Percentiles rank a stretch among this genome's conserved stretches.
These are phyloP conservation scores for Anneissia japonica DNA, from an alignment of 35 echinoderm and acorn worm genomes.

Conservation along the genomic window DNA sequence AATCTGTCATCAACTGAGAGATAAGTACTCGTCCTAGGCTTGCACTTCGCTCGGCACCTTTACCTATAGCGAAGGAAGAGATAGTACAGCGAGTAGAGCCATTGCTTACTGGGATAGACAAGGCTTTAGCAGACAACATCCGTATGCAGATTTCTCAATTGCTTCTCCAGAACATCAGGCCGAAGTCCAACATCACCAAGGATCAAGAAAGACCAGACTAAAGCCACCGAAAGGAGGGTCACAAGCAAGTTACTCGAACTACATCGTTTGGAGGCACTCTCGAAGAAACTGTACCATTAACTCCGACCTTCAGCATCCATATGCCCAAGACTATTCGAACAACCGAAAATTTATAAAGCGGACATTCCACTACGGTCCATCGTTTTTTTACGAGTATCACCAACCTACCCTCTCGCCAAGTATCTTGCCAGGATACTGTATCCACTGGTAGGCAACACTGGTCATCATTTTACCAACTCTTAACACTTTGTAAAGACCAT, in stretches of 20 bases:
- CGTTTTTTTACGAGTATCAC: background rate
- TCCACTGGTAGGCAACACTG: conserved; percentile 29
- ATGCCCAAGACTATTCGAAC: conserved; percentile 19
- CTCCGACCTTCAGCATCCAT: background rate
- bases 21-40: background rate
- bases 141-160: background rate
- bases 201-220: background rate
- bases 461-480: too few species aligned
- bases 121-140: background rate
- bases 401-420: conserved; percentile 13
- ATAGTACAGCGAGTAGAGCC: background rate
- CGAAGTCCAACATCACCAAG: conserved; percentile 18
- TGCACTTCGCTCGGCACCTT: background rate
- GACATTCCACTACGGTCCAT: conserved; percentile 10
- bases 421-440: conserved; percentile 24
- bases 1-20: background rate
- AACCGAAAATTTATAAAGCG: conserved; percentile 43
- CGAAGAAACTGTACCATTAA: conserved; percentile 4
- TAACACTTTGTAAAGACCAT: too few species aligned
- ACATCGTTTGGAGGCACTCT: background rate
- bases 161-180: background rate
- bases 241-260: background rate
- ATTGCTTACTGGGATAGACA: background rate
- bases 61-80: background rate
- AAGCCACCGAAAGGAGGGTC: background rate